Evolutionary conservation across 2,797 vertebrate species (phyloP).

Genomic region (Clarias fuscus): DNA sequence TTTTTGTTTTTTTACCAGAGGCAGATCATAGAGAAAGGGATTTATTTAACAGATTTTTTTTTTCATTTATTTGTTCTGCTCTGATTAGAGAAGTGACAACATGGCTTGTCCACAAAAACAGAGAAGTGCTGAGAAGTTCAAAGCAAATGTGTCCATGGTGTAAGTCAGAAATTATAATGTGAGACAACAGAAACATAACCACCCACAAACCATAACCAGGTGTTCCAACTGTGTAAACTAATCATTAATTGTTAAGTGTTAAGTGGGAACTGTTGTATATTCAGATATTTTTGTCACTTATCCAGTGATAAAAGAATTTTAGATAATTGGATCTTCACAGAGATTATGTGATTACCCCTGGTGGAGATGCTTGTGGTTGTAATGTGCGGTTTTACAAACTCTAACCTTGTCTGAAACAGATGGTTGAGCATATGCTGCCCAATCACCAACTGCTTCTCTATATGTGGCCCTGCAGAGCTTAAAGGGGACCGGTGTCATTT

Average conservation of each 20-base stretch:
- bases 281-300: neutral
- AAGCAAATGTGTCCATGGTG: neutral
- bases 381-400: conserved; percentile 62
- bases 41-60: neutral
- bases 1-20: neutral
- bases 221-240: neutral
- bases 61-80: neutral
- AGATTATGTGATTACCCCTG: neutral
- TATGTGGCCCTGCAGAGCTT: conserved; percentile 18
- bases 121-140: neutral
- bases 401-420: conserved; percentile 65
- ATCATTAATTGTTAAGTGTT: neutral
- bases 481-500: conserved; percentile 30
- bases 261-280: neutral
- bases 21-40: neutral
- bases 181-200: neutral
- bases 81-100: neutral
- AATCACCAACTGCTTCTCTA: conserved; percentile 50
- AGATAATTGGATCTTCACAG: neutral
- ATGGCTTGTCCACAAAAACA: neutral
- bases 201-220: neutral
- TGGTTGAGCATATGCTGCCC: conserved; percentile 68
- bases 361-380: conserved; percentile 37
- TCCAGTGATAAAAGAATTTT: neutral
- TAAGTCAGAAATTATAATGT: neutral